Evolutionary conservation across 1,140 invertebrate genomes (phyloP).

Genomic region (Drosophila tropicalis): DNA sequence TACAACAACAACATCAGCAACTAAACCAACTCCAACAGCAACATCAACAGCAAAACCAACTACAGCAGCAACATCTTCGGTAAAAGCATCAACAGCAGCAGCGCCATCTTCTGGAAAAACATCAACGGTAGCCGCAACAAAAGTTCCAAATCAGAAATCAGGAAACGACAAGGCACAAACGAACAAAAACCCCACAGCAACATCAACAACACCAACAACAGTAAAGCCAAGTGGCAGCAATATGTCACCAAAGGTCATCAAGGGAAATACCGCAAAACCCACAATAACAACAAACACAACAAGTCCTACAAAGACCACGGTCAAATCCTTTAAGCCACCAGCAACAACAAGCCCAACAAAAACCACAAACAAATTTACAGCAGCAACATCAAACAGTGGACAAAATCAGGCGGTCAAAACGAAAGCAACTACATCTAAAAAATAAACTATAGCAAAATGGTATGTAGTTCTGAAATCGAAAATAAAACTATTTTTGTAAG

Average conservation of each 20-base stretch:
- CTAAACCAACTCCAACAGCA: conserved; percentile 24
- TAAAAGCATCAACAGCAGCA: conserved; percentile 15
- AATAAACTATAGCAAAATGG: conserved; percentile 41
- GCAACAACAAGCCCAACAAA: conserved; percentile 42
- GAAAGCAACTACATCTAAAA: conserved; percentile 49
- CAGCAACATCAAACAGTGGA: conserved; percentile 19
- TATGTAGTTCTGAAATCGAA: conserved; percentile 52
- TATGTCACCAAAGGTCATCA: conserved; percentile 40
- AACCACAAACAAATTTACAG: conserved; percentile 21
- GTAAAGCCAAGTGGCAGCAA: conserved; percentile 12
- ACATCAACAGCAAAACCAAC: conserved; percentile 9
- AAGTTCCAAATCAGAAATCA: conserved; percentile 8
- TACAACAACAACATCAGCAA: neutral
- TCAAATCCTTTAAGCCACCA: conserved; percentile 18
- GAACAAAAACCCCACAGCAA: conserved; percentile 13
- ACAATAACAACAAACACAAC: conserved; percentile 27
- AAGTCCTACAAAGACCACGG: conserved; percentile 29
- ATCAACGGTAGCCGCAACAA: conserved; percentile 21
- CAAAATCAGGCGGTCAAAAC: conserved; percentile 47
- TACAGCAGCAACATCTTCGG: conserved; percentile 16
- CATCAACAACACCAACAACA: conserved; percentile 14
- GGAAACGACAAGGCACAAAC: neutral
- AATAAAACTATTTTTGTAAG: conserved; percentile 72
- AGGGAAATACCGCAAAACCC: conserved; percentile 29
- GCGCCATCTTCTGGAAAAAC: conserved; percentile 26